Evolutionary conservation across 2,888 invertebrate genomes (phyloP), one percentile per base, ranked within the genome.

Genomic region (Proisotoma minuta): DNA sequence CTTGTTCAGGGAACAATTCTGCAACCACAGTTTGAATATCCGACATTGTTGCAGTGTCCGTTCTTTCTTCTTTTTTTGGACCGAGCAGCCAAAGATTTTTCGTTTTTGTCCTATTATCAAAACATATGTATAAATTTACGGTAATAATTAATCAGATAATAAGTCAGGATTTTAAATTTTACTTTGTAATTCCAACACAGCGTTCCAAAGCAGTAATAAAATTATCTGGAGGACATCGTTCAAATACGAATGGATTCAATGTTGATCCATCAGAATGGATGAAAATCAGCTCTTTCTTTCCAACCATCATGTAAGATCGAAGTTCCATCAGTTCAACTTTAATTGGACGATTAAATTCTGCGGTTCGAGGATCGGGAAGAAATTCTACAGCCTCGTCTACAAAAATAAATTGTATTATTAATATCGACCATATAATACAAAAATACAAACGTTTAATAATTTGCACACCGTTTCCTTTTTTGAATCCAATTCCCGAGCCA

Each of bases 191-290:
- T 81, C 81, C 40, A 79, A 82, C 47, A 85, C 76, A 81, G 72
- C 78, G 76, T 62, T 79, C 79, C 51, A 82, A 73, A 56, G 78
- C 77, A 62, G 77, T 77, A 60, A 82, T 82, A 74, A 94, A 86
- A 59, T 85, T 84, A 74, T 89, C 88, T 0, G 91, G 90, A 73
- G 92, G 91, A 0, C 89, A 91, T 72, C 88, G 85, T 77, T 91
- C 91, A 79, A 95, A 94, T 76, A 89, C 87, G 76, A 95, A 89
- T 3, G 88, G 87, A 66, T 87, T 87, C 72, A 88, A 85, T 75
- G 84, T 84, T 1, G 87, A 84, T 53, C 86, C 83, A 78, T 86
- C 85, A 68, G 85, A 85, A 70, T 86, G 84, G 72, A 86, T 84
- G 70, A 91, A 84, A 39, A 83, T 82, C 53, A 87, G 77, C 29